Conservation (phyloP, 30 jellyfish, hydroid and myxozoan species). For the Aurelia sp. region DNA sequence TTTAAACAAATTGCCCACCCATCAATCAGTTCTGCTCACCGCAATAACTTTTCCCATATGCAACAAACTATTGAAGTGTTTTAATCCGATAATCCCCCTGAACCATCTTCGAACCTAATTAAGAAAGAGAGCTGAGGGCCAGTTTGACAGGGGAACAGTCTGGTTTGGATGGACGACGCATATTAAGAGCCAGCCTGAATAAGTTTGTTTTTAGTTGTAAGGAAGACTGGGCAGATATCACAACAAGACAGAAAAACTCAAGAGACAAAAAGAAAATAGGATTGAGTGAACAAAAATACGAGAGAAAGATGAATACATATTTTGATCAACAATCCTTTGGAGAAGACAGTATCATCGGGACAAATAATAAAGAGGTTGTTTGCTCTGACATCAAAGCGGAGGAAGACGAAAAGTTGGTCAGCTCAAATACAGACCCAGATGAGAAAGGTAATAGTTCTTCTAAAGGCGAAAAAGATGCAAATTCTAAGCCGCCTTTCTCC, state of each 20-base stretch:
- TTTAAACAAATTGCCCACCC: conserved; percentile 62
- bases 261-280: no score
- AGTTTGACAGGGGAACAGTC: conserved; percentile 5
- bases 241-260: no score
- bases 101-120: conserved; percentile 20
- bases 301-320: conserved; percentile 24
- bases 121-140: neutral
- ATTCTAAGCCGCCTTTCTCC: conserved; percentile 92
- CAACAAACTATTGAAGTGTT: neutral
- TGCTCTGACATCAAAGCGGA: neutral
- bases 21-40: conserved; percentile 30
- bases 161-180: neutral
- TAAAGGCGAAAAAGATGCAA: conserved; percentile 61
- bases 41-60: conserved; percentile 56
- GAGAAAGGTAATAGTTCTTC: neutral
- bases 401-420: conserved; percentile 16
- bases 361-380: neutral
- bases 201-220: conserved; percentile 5
- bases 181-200: neutral
- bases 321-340: conserved; percentile 48
- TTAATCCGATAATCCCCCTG: conserved; percentile 56
- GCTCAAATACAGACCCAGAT: conserved; percentile 1
- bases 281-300: neutral
- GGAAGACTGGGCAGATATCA: no score
- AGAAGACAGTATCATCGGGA: neutral